Evolutionary conservation across 1,140 invertebrate species (phyloP), one percentile per base, ranked within the genome.

Genomic region (Trichomalopsis sarcophagae): DNA sequence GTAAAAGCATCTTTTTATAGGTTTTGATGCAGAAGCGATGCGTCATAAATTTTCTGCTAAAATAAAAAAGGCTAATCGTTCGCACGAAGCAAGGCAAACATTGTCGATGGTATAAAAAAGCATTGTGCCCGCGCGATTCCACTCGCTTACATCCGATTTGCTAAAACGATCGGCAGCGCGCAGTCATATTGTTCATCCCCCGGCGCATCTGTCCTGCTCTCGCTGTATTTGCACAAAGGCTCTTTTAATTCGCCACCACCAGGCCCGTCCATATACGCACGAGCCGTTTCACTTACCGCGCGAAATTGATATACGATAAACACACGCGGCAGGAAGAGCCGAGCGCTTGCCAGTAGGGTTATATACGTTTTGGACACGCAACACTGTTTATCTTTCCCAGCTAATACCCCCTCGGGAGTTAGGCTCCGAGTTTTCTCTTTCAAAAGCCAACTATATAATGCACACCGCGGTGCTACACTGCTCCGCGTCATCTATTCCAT

Each of bases 321-420:
- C 79, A 76, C 33, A 47, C 33, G 33, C 33, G 81, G 85, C 27
- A 78, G 85, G 50, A 55, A 44, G 62, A 50, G 84, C 2, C 1
- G 47, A 23, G 33, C 10, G 13, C 14, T 9, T 30, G 33, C 3
- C 3, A 36, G 33, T 36, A 36, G 47, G 17, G 73, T 47, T 47
- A 30, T 17, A 30, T 73, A 44, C 87, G 85, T 86, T 78, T 81
- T 69, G n/a, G 87, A 84, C 89, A 90, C 88, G 88, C 81, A 88
- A 88, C 89, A 79, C 44, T 90, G 88, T 90, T 90, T 90, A 88
- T 89, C 85, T 88, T 89, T 87, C 87, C 81, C 86, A 87, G 71
- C 88, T 89, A 89, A 90, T 90, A 87, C 79, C 82, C 27, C 62
- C 74, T 68, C 82, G 71, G 77, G 81, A 74, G 55, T 17, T 78